These are phyloP conservation scores for Globodera ellingtonae DNA, from an alignment of 1,140 invertebrate genomes.

Conservation along the genomic window DNA sequence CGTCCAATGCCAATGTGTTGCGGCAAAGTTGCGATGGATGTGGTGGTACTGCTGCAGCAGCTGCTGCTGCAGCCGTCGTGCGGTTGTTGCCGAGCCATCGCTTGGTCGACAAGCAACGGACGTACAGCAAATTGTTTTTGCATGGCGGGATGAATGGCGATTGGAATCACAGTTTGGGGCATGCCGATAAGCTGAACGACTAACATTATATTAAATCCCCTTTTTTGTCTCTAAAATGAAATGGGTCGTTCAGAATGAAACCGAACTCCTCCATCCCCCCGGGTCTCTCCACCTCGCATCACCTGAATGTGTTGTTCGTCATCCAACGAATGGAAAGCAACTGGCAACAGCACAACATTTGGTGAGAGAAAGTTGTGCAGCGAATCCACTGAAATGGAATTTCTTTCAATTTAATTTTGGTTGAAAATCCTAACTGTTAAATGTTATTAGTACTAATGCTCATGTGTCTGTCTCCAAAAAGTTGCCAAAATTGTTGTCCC, in stretches of 20 bases:
- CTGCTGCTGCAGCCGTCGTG: neutral
- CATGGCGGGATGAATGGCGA: conserved; percentile 18
- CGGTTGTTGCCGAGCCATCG: neutral
- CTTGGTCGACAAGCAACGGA: conserved; percentile 14
- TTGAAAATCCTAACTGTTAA: no score
- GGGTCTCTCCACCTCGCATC: neutral
- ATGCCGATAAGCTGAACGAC: conserved; percentile 11
- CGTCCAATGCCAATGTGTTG: neutral
- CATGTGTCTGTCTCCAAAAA: no score
- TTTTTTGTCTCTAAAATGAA: no score
- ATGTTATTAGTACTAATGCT: no score
- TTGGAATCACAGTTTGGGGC: conserved; percentile 33
- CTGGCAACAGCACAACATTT: conserved; percentile 26
- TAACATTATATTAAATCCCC: no score
- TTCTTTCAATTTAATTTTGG: neutral
- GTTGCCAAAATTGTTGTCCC: no score
- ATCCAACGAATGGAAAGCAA: conserved; percentile 15
- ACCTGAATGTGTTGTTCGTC: conserved; percentile 28
- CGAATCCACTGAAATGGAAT: neutral
- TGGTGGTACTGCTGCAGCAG: neutral
- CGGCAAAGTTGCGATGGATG: neutral
- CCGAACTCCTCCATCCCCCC: no score
- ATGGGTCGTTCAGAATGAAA: no score
- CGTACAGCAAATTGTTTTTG: conserved; percentile 8
- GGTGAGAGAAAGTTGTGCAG: conserved; percentile 11